Evolutionary conservation across 1,140 invertebrate species (phyloP), one percentile per base, ranked within the genome.

Genomic region (Leptopilina clavipes): DNA sequence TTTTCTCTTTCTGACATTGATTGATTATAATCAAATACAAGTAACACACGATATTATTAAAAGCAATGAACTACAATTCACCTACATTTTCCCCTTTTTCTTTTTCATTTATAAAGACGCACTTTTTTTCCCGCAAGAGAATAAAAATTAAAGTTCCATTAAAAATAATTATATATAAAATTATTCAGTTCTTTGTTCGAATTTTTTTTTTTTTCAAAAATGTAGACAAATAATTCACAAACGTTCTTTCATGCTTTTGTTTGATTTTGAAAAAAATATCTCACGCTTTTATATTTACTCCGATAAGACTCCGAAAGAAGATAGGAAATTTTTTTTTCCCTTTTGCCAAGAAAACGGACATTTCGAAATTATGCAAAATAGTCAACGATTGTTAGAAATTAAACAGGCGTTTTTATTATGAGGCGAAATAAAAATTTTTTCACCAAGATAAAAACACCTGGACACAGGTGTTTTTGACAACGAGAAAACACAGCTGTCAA

Each of bases 401-500:
- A 31, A 37, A 40, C 43, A 17, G 31, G 43, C 70, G 40, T 19
- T 71, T 48, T 14, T 70, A 70, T 65, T 37, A 74, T 71, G 43
- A 54, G 52, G 54, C n/a, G 72, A 75, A 65, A 73, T 56, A 12
- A 71, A 44, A 72, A 72, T 52, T 65, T 79, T 78, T 76, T 77
- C 76, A 72, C 77, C 76, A 75, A 77, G 70, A 48, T 70, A 70
- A 72, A 48, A 77, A 78, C 84, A 84, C 81, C 86, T 80, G 86
- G 82, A 79, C 81, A 80, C 87, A 88, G 87, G 87, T 88, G 86
- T 76, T 78, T 76, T 56, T 76, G 81, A 72, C 78, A 56, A n/a
- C n/a, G n/a, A 77, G 77, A 82, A 71, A 80, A 85, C 78, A 40
- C 86, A 88, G 83, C 86, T 86, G 86, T 86, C 81, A 45, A 17